Evolutionary conservation across 1,140 invertebrate species (phyloP).

Genomic region (Portunus trituberculatus): DNA sequence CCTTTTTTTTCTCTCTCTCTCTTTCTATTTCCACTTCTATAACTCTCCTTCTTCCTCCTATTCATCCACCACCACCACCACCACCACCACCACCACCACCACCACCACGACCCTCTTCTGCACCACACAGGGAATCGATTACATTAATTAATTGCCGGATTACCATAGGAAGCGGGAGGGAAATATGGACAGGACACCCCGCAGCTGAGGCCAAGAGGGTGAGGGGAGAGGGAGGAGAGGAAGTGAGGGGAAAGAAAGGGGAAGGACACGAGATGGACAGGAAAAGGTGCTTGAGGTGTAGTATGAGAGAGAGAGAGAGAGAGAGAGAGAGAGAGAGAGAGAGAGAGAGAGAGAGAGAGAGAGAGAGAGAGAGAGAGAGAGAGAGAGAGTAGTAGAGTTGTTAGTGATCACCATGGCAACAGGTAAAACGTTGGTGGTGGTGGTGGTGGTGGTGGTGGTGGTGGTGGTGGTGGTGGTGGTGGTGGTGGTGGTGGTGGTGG

Average conservation of each 20-base stretch:
- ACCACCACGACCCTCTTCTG: neutral
- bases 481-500: neutral
- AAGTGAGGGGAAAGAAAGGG: neutral
- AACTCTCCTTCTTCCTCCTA: neutral
- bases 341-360: neutral
- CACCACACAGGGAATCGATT: constrained; percentile 63
- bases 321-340: constrained; percentile 19
- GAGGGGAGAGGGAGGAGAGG: neutral
- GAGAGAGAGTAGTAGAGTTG: constrained; percentile 45
- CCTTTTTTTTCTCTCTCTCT: neutral
- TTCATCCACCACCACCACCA: neutral
- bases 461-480: neutral
- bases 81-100: constrained; percentile 12
- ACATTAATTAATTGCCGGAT: constrained; percentile 72
- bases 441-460: neutral
- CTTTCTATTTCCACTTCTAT: neutral
- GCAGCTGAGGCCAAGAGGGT: constrained; percentile 47
- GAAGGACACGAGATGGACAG: neutral
- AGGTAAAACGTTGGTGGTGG: neutral
- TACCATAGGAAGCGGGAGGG: constrained; percentile 66
- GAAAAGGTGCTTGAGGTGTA: too few species aligned
- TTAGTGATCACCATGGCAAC: too few species aligned
- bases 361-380: constrained; percentile 46
- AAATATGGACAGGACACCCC: constrained; percentile 37
- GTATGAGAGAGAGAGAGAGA: neutral